phyloP scores from a whole-genome alignment of 2,888 invertebrate genomes.

The Diarsia dahlii region DNA sequence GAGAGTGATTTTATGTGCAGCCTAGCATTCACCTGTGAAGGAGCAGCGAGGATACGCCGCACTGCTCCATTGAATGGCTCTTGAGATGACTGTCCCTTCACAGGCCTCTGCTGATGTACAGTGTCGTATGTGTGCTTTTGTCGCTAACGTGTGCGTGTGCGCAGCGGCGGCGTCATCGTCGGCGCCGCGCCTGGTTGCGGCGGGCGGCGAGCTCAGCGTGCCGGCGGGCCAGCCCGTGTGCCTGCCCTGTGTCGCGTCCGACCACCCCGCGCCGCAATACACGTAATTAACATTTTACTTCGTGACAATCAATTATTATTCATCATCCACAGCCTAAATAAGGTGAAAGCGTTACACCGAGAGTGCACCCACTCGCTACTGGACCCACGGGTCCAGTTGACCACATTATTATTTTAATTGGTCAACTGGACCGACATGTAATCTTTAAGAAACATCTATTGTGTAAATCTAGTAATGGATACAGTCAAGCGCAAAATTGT shows the following conservation, averaged over 20 bases:
- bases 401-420: too few relatives aligned
- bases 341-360: too few relatives aligned
- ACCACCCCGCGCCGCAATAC: slow-evolving; percentile 92
- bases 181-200: slow-evolving; percentile 90
- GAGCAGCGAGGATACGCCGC: neutral
- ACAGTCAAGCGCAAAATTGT: too few relatives aligned
- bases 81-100: neutral
- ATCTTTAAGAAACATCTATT: too few relatives aligned
- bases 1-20: neutral
- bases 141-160: slow-evolving; percentile 14
- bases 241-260: slow-evolving; percentile 92
- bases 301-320: too few relatives aligned
- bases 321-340: too few relatives aligned
- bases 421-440: too few relatives aligned
- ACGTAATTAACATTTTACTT: slow-evolving; percentile 81
- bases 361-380: too few relatives aligned
- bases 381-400: too few relatives aligned
- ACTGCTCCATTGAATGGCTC: neutral
- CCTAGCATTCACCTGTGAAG: neutral
- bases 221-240: slow-evolving; percentile 91
- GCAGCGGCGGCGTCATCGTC: slow-evolving; percentile 80
- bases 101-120: neutral
- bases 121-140: neutral
- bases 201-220: slow-evolving; percentile 88
- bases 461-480: too few relatives aligned